Evolutionary conservation across 2,113 vertebrate genomes (phyloP).

Genomic region (Etia nguti): DNA sequence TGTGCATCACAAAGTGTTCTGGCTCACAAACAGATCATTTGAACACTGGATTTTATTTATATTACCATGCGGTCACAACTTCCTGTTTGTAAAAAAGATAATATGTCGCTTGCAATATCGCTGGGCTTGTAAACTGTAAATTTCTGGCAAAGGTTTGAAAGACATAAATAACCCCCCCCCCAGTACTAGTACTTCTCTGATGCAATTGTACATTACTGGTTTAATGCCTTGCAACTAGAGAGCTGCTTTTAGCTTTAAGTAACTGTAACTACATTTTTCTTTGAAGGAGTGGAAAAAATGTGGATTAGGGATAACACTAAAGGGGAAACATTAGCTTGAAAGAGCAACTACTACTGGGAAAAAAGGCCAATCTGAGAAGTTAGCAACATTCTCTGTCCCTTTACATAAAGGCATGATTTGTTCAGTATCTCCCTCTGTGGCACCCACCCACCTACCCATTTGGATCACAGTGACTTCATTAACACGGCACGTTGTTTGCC

Average conservation of each 20-base stretch:
- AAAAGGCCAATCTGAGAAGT: constrained; percentile 22
- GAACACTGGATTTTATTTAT: background rate
- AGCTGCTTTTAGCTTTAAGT: background rate
- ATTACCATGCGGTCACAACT: background rate
- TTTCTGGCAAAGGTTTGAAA: constrained; percentile 29
- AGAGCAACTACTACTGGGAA: background rate
- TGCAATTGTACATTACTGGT: background rate
- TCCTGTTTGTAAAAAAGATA: constrained; percentile 31
- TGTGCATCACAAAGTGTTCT: constrained; percentile 21
- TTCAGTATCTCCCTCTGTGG: constrained; percentile 1
- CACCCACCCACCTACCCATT: constrained; percentile 17
- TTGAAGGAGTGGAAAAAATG: constrained; percentile 30
- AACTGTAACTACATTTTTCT: constrained; percentile 16
- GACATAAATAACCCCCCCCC: background rate
- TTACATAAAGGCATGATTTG: constrained; percentile 3
- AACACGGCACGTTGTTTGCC: constrained; percentile 41
- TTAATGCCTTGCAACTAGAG: constrained; percentile 33
- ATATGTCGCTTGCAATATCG: background rate
- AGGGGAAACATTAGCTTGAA: constrained; percentile 34
- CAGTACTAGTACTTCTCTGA: constrained; percentile 5
- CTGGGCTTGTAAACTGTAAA: constrained; percentile 18
- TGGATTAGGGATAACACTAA: constrained; percentile 8
- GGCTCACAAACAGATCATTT: background rate
- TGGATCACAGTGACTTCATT: constrained; percentile 55
- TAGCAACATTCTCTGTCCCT: constrained; percentile 2